Base-by-base conservation (phyloP, 2,888 invertebrate species). In the Myopa testacea region DNA sequence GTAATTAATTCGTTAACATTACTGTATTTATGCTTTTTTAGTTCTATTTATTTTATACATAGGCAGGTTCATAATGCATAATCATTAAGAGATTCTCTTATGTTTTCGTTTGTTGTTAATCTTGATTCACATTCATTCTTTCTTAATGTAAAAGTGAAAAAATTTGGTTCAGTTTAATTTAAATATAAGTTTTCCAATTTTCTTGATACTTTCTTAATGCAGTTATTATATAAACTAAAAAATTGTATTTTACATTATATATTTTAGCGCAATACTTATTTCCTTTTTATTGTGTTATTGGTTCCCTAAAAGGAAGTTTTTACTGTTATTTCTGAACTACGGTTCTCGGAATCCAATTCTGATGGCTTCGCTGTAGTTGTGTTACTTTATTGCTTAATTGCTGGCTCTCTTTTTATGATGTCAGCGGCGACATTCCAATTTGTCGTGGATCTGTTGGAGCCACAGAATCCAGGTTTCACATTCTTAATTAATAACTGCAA, bases 401-500 rank as follows among this genome's bases (percentile, higher is more conserved):
- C 10, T 34, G 37, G 34, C 38, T n/a, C 16, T n/a, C n/a, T 50
- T 19, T 81, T 87, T 92, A 92, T 73, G 92, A 91, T 55, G 91
- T 91, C 40, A 93, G 86, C 0, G 93, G 93, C 40, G 93, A 93
- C 89, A 93, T 92, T 71, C 93, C 93, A 78, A 93, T 92, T 85
- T 91, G 91, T 79, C 92, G 89, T 0, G 92, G 91, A 88, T 93
- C 93, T 77, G 88, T 87, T n/a, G 90, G 90, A 34, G 89, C 91
- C 79, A 86, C 86, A 82, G 91, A 86, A 87, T 90, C 90, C 84
- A 92, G n/a, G 69, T 92, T 98, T 98, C 81, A 99, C 91, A 90
- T 99, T 99, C 87, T 97, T 97, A 75, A 98, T 93, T 52, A 99
- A 92, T 88, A 97, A 95, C 78, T 95, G 93, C 76, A 99, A 90